Percentiles rank a stretch among this genome's conserved stretches.
Evolutionary conservation across 2,113 vertebrate species (phyloP).

Genomic region (Brachyistius frenatus): DNA sequence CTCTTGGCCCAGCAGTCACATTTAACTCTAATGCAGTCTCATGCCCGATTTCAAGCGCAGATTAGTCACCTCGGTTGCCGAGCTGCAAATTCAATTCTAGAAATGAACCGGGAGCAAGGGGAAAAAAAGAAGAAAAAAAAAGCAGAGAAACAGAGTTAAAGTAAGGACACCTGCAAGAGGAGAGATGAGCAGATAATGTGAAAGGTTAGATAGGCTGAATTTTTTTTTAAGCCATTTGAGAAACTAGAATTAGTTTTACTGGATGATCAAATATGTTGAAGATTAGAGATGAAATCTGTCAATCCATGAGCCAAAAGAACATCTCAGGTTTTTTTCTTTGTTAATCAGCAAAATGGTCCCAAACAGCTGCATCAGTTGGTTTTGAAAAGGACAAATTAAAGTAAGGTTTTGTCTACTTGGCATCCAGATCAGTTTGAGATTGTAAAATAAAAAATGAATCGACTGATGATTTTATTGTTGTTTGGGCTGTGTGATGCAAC

Average conservation of each 20-base stretch:
- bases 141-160: not conserved
- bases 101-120: conserved; percentile 13
- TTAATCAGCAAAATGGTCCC: too few species aligned
- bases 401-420: not conserved
- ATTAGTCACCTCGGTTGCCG: conserved; percentile 32
- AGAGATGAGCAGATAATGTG: not conserved
- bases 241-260: too few species aligned
- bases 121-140: not conserved
- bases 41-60: conserved; percentile 28
- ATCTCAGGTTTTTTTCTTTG: too few species aligned
- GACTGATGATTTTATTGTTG: too few species aligned
- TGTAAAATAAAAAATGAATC: not conserved
- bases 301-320: too few species aligned
- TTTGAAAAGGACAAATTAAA: too few species aligned
- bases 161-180: not conserved
- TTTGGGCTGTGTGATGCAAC: too few species aligned
- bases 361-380: not conserved
- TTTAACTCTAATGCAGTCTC: conserved; percentile 34
- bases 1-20: conserved; percentile 37
- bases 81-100: conserved; percentile 11
- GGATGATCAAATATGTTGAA: too few species aligned
- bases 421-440: not conserved
- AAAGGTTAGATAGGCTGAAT: not conserved
- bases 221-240: too few species aligned
- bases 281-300: too few species aligned